Percentiles rank a stretch among this genome's conserved stretches.
Evolutionary conservation across 2,888 invertebrate genomes (phyloP).

Genomic region (Harpagoxenus sublaevis): DNA sequence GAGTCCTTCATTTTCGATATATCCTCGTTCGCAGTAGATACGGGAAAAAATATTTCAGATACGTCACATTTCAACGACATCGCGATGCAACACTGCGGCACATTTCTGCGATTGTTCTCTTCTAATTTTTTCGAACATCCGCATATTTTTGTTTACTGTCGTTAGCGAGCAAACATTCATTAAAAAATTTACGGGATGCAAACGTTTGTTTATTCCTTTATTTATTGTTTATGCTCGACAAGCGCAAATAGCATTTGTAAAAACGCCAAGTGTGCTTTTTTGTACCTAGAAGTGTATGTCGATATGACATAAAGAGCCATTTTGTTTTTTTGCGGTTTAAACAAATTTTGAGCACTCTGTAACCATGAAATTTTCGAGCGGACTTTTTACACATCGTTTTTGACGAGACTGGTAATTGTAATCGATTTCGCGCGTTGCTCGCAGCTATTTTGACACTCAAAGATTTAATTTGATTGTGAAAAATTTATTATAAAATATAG

Average conservation of each 20-base stretch:
- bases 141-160: background rate
- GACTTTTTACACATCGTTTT: slow-evolving; percentile 23
- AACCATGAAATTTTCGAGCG: slow-evolving; percentile 25
- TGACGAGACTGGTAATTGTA: slow-evolving; percentile 36
- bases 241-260: slow-evolving; percentile 10
- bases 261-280: slow-evolving; percentile 36
- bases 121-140: background rate
- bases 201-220: slow-evolving; percentile 37
- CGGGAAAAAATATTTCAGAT: slow-evolving; percentile 43
- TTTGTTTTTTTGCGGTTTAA: slow-evolving; percentile 47
- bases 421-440: slow-evolving; percentile 38
- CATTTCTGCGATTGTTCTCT: slow-evolving; percentile 26
- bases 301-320: slow-evolving; percentile 41
- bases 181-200: slow-evolving; percentile 22
- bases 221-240: slow-evolving; percentile 28
- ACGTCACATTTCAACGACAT: slow-evolving; percentile 21
- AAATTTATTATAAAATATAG: slow-evolving; percentile 31
- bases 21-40: slow-evolving; percentile 26
- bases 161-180: slow-evolving; percentile 32
- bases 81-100: slow-evolving; percentile 3
- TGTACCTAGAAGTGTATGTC: slow-evolving; percentile 24
- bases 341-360: slow-evolving; percentile 31
- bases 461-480: slow-evolving; percentile 36
- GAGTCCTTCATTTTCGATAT: slow-evolving; percentile 60
- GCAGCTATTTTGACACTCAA: slow-evolving; percentile 40